These are phyloP conservation scores for Balaenoptera acutorostrata DNA, from an alignment of 2,113 vertebrate genomes.

Conservation along the genomic window DNA sequence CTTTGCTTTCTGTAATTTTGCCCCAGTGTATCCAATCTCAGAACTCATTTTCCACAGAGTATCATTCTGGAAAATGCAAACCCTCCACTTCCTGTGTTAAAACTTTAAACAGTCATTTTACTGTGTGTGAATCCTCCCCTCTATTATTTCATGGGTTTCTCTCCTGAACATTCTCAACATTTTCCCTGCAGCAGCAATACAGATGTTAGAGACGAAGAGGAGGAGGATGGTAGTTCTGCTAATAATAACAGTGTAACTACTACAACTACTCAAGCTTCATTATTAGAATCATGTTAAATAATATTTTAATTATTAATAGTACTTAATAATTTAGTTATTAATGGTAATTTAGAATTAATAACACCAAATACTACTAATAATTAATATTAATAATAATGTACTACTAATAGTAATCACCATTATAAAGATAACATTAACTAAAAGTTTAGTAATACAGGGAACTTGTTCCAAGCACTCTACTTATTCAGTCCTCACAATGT, in stretches of 20 bases:
- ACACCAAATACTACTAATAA: background rate
- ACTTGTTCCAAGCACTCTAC: background rate
- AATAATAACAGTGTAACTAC: too few relatives aligned
- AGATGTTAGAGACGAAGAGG: background rate
- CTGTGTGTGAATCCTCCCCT: background rate
- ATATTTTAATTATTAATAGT: too few relatives aligned
- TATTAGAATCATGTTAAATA: background rate
- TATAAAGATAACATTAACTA: background rate
- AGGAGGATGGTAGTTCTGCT: background rate
- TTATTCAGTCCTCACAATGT: background rate
- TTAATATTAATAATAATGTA: too few relatives aligned
- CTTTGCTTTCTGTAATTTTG: background rate
- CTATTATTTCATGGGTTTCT: background rate
- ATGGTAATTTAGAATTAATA: background rate
- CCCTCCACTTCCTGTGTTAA: too few relatives aligned
- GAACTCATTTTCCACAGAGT: background rate
- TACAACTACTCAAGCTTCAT: background rate
- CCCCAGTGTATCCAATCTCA: background rate
- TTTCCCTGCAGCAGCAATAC: background rate
- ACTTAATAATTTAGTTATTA: too few relatives aligned
- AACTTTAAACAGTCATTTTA: background rate
- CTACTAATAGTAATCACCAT: background rate
- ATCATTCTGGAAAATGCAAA: background rate
- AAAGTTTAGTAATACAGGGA: background rate
- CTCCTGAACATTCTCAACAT: background rate